Base-by-base conservation (phyloP, 2,888 invertebrate genomes). In the Cryptosula pallasiana region DNA sequence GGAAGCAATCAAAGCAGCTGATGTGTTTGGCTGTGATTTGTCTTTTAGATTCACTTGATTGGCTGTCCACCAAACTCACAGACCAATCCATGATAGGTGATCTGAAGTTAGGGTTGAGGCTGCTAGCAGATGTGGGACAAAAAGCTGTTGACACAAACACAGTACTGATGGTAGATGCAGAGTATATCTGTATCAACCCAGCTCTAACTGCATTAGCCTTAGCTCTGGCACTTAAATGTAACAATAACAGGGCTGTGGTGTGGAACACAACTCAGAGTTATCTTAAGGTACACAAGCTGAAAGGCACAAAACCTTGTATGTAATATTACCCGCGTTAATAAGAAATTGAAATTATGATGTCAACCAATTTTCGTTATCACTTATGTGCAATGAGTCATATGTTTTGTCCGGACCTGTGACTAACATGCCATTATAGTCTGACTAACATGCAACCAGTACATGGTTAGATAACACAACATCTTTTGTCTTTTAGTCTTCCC, bases 181-280 rank as follows among this genome's bases (percentile, higher is more conserved):
- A 88, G 77, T 86, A 85, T 76, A 86, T 85, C 0, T 84, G 85
- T 71, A 78, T 87, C 34, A 87, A 87, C 76, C 81, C 82, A 0
- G 86, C 85, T 3, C 81, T 87, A 69, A 83, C 84, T 35, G 76
- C 83, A 1, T 72, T 87, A 0, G 78, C 85, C 0, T 75, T 87
- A 54, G 85, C 85, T 55, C 79, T 86, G 77, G 87, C 86, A 85
- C 75, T 81, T 1, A 78, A 77, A 1, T 85, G 82, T 76, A 87
- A 87, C 77, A 72, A 73, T 16, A 36, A 77, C 0, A 75, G 71
- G 9, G 81, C 82, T 0, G 74, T 82, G 0, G 78, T 86, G 1
- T 83, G 82, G 77, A 85, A 86, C 76, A 87, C 87, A 0, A 86
- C 86, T 76, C 87, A 87, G 76, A 85, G 84, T 72, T 87, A 87